Conservation (phyloP, 2,888 invertebrate species). For the Caenorhabditis sp. region DNA sequence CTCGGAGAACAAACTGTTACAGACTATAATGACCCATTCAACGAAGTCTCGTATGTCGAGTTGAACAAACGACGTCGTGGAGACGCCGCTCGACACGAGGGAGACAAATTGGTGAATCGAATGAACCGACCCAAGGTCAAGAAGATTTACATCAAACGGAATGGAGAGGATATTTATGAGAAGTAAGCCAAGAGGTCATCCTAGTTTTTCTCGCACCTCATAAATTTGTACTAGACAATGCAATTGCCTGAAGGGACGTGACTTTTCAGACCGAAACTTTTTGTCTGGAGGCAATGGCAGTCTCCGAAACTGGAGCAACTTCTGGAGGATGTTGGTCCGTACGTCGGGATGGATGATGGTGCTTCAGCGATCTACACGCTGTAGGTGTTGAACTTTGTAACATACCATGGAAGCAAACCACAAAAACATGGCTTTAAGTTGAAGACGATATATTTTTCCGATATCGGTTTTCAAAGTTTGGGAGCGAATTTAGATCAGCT, state of each 20-base stretch:
- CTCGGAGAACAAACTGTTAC: neutral
- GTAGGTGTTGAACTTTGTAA: too few relatives aligned
- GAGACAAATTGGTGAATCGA: conserved; percentile 69
- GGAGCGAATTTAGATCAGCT: too few relatives aligned
- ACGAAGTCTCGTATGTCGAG: conserved; percentile 76
- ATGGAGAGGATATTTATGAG: conserved; percentile 69
- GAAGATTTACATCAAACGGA: conserved; percentile 73
- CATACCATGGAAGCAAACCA: too few relatives aligned
- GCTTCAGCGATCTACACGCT: conserved; percentile 64
- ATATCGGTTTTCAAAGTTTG: too few relatives aligned
- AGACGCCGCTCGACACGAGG: conserved; percentile 71
- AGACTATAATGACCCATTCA: conserved; percentile 72
- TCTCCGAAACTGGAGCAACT: conserved; percentile 71
- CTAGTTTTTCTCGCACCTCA: conserved; percentile 18
- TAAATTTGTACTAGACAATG: too few relatives aligned
- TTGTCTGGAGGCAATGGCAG: conserved; percentile 76
- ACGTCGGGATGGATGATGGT: conserved; percentile 71
- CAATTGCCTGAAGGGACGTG: too few relatives aligned
- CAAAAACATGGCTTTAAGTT: too few relatives aligned
- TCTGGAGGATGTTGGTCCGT: conserved; percentile 74
- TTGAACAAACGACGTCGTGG: conserved; percentile 76
- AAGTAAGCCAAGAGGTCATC: conserved; percentile 65
- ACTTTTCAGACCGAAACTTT: conserved; percentile 71
- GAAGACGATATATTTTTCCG: too few relatives aligned
- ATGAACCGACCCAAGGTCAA: conserved; percentile 71